These are phyloP conservation scores for Heteromurus nitidus DNA, from an alignment of 2,888 invertebrate genomes.

Conservation along the genomic window DNA sequence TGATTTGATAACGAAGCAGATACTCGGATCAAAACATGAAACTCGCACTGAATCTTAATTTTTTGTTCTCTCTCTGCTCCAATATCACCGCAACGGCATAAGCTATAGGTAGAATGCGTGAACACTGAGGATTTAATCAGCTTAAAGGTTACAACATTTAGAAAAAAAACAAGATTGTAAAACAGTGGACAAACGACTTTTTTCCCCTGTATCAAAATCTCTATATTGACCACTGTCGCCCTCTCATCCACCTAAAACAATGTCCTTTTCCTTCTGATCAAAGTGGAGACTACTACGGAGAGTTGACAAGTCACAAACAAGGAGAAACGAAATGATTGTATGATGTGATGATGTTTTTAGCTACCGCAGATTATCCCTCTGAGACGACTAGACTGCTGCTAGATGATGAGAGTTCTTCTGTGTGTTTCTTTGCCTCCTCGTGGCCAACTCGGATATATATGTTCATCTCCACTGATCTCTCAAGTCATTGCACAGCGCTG, in stretches of 20 bases:
- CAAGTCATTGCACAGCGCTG: no score
- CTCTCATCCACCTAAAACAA: constrained; percentile 2
- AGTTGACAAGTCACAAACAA: constrained; percentile 18
- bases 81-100: constrained; percentile 22
- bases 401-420: no score
- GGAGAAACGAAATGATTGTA: constrained; percentile 25
- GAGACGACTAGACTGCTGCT: constrained; percentile 36
- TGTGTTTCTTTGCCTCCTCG: constrained; percentile 2
- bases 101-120: neutral
- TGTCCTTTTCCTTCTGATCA: constrained; percentile 7
- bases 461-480: no score
- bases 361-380: constrained; percentile 40
- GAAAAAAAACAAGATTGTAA: neutral
- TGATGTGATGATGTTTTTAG: constrained; percentile 22
- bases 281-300: neutral
- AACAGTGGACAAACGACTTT: constrained; percentile 31
- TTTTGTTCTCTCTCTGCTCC: constrained; percentile 20
- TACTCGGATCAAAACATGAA: constrained; percentile 18
- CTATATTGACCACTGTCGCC: constrained; percentile 35
- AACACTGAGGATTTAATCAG: constrained; percentile 25
- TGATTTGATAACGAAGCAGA: neutral
- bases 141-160: constrained; percentile 29
- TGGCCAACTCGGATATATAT: neutral
- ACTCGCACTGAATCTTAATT: constrained; percentile 38
- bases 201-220: constrained; percentile 1